Base-by-base conservation (phyloP, 2,888 invertebrate species). In the Drosophila subsilvestris region DNA sequence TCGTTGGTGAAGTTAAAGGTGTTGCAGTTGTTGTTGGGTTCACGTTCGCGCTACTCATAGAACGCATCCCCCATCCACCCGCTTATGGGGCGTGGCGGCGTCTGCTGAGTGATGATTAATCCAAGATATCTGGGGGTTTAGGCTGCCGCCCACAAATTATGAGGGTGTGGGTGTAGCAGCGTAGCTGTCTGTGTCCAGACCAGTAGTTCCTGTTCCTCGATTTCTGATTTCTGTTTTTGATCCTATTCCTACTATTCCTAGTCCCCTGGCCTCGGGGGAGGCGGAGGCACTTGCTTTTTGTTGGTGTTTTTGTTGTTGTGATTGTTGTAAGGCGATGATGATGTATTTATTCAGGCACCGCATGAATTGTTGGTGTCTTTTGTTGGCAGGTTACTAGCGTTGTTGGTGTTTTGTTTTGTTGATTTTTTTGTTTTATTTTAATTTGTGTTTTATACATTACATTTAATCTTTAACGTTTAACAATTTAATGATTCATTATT, bases 381-480 rank as follows among this genome's bases (percentile, higher is more conserved):
- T 80, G 55, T 71, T 65, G 70, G 82, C 82, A 82, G 82, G 70
- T 82, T 76, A 70, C 63, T 85, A 77, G 74, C 69, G 37, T 70
- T 75, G 63, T 50, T 32, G 17, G 7, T 51, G 14, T 37, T 14
- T 51, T 29, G 3, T 50, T 7, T 18, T 20, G 17, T 14, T 51
- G 17, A 56, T 48, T 45, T 32, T 12, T 54, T n/a, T 29, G 8
- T 29, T n/a, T 9, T 58, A 59, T 57, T 71, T 63, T 56, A 37
- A 14, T 50, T 37, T 14, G 14, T 37, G 12, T 37, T 37, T 49
- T 57, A 50, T 37, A 37, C 37, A 37, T 37, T 37, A 37, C 37
- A 37, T 37, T 58, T 63, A 3, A 63, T 55, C 63, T 71, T 63
- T 57, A 82, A 82, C 71, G 75, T 79, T 81, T 86, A 88, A 86